Conservation (phyloP, 1,140 invertebrate genomes). For the Drosophila dunni region DNA sequence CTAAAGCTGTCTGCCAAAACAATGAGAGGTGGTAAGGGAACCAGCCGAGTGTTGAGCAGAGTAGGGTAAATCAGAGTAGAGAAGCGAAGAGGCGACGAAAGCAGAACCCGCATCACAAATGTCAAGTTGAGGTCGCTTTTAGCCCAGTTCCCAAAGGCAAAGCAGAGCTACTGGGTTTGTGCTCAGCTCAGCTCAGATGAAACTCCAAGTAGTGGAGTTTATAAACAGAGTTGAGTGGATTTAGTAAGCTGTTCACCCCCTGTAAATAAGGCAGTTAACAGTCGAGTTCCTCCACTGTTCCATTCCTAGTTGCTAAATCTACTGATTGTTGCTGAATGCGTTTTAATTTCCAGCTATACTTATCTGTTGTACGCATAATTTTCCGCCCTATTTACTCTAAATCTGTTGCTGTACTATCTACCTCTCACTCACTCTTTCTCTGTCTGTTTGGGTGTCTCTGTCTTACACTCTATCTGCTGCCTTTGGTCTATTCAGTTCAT, state of each 20-base stretch:
- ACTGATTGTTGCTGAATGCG: constrained; percentile 24
- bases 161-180: no score
- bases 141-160: no score
- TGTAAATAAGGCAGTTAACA: no score
- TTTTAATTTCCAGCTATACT: constrained; percentile 57
- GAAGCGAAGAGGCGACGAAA: constrained; percentile 1
- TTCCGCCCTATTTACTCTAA: constrained; percentile 70
- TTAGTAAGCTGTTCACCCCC: no score
- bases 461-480: neutral
- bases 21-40: neutral
- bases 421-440: neutral
- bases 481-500: neutral
- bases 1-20: constrained; percentile 20
- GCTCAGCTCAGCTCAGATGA: no score
- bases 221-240: no score
- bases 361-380: constrained; percentile 61
- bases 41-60: no score
- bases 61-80: neutral
- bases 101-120: constrained; percentile 59
- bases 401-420: constrained; percentile 29
- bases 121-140: constrained; percentile 50
- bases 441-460: constrained; percentile 1
- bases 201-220: no score
- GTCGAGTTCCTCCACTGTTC: no score
- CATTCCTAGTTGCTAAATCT: constrained; percentile 6